phyloP scores from a whole-genome alignment of 2,797 vertebrate species.

The Acipenser ruthenus region DNA sequence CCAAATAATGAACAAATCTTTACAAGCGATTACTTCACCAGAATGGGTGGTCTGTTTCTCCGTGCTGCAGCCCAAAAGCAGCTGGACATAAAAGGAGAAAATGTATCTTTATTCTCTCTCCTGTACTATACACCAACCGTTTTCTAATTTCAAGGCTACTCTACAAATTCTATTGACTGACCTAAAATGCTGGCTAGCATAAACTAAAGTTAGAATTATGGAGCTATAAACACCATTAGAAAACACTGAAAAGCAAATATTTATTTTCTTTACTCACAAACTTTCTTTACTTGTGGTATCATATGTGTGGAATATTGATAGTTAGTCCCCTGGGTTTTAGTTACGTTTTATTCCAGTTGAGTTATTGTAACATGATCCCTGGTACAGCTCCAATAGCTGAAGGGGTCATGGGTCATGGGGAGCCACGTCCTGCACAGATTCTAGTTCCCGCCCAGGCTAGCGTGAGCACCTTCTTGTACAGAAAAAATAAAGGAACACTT shows the following conservation, averaged over 20 bases:
- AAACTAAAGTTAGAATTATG: background rate
- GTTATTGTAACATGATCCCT: too few species aligned
- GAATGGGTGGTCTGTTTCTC: slow-evolving; percentile 12
- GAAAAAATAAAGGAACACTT: too few species aligned
- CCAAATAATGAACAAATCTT: slow-evolving; percentile 17
- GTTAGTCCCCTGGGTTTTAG: too few species aligned
- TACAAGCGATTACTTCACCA: slow-evolving; percentile 17
- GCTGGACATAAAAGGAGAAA: slow-evolving; percentile 1
- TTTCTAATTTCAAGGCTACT: slow-evolving; percentile 11
- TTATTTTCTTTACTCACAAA: too few species aligned
- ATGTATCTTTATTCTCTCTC: background rate
- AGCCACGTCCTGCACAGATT: too few species aligned
- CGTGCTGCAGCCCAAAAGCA: slow-evolving; percentile 6
- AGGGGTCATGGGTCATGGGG: too few species aligned
- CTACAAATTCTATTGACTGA: slow-evolving; percentile 3
- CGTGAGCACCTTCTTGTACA: too few species aligned
- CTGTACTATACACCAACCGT: background rate
- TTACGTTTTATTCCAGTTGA: too few species aligned
- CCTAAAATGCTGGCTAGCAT: slow-evolving; percentile 1
- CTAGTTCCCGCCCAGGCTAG: too few species aligned
- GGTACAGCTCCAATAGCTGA: too few species aligned
- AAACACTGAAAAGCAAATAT: background rate
- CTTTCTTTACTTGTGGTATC: background rate
- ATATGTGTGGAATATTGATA: too few species aligned
- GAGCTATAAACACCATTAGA: background rate